Evolutionary conservation across 2,113 vertebrate genomes (phyloP).

Genomic region (Struthio camelus): DNA sequence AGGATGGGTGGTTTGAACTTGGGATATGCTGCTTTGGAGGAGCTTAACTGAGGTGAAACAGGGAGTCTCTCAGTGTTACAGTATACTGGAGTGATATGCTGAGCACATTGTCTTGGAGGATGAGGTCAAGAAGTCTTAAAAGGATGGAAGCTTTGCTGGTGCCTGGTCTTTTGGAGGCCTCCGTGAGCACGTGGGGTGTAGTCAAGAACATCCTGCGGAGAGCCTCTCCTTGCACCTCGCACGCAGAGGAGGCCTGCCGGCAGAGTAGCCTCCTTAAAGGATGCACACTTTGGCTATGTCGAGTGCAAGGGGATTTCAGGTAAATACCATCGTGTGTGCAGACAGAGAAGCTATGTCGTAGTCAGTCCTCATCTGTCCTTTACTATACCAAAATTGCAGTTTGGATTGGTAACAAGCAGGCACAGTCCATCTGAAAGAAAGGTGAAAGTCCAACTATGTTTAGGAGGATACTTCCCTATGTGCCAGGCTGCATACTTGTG

Average conservation of each 20-base stretch:
- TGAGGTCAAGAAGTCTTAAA: background rate
- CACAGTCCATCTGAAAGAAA: background rate
- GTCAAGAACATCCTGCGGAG: background rate
- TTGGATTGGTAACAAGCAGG: background rate
- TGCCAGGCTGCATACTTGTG: background rate
- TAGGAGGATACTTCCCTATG: background rate
- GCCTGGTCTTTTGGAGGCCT: background rate
- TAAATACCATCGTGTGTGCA: background rate
- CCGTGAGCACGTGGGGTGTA: rapidly evolving
- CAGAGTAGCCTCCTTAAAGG: rapidly evolving
- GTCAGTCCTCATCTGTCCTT: background rate
- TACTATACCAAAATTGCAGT: background rate
- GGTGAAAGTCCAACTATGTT: background rate
- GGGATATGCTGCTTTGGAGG: rapidly evolving
- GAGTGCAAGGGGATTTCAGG: background rate
- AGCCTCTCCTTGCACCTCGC: rapidly evolving
- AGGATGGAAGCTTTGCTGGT: background rate
- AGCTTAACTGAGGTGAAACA: too few relatives aligned
- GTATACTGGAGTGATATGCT: rapidly evolving
- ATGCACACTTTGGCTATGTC: background rate
- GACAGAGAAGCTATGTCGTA: background rate
- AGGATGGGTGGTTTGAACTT: background rate
- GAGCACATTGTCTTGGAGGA: rapidly evolving
- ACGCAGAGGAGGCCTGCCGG: rapidly evolving
- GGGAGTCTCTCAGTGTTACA: background rate